A percentile compares a stretch with the other conserved stretches of the same genome.
Evolutionary conservation across 2,888 invertebrate genomes (phyloP).

Genomic region (Aphodius granarius): DNA sequence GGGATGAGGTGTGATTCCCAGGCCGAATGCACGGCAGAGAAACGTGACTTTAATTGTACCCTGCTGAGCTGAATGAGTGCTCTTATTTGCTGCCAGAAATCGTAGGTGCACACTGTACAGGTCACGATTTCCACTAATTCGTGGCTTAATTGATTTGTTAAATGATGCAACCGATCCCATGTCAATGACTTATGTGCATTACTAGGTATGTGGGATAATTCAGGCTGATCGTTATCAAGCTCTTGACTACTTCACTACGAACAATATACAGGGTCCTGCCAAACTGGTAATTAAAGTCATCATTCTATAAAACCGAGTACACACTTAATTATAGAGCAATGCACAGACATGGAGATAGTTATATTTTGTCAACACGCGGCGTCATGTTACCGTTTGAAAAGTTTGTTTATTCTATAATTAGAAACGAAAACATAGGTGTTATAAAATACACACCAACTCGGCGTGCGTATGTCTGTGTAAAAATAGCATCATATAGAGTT

Average conservation of each 20-base stretch:
- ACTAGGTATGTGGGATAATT: not conserved
- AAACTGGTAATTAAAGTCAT: too few relatives aligned
- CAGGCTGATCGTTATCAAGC: too few relatives aligned
- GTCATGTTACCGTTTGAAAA: not conserved
- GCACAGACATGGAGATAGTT: not conserved
- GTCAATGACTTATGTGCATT: not conserved
- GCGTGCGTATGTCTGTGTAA: not conserved
- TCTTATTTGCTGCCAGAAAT: not conserved
- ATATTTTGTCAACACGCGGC: not conserved
- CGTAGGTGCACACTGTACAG: not conserved
- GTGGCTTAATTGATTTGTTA: not conserved
- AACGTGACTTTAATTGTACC: not conserved
- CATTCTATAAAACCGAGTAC: too few relatives aligned
- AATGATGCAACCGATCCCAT: not conserved
- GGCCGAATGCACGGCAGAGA: not conserved
- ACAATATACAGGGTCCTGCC: too few relatives aligned
- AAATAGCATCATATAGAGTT: not conserved
- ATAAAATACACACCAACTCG: not conserved
- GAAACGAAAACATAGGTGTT: not conserved
- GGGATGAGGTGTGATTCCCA: not conserved
- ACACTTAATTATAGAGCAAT: not conserved
- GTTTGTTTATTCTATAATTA: not conserved
- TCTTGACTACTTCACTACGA: too few relatives aligned
- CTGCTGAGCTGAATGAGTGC: not conserved
- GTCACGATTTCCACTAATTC: not conserved